A percentile compares a stretch with the other conserved stretches of the same genome.
Evolutionary conservation across 2,113 vertebrate species (phyloP).

Genomic region (Grammomys surdaster): DNA sequence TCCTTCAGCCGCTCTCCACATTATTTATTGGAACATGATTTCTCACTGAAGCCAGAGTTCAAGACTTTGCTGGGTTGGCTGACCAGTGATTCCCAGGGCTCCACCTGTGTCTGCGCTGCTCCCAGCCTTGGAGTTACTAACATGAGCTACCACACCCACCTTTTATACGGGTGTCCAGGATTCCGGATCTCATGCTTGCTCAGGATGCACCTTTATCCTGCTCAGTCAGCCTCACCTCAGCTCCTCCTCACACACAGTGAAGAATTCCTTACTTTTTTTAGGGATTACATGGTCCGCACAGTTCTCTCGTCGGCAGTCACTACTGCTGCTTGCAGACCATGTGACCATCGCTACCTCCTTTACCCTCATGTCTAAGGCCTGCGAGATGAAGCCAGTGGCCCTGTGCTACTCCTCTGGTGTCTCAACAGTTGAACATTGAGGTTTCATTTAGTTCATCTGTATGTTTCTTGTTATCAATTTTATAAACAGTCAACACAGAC

Average conservation of each 20-base stretch:
- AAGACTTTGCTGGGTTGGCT: background rate
- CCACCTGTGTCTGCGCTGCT: background rate
- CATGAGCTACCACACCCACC: background rate
- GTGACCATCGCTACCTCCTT: background rate
- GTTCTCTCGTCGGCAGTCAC: background rate
- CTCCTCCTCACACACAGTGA: background rate
- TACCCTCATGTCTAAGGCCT: background rate
- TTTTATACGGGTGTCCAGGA: background rate
- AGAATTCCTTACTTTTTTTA: background rate
- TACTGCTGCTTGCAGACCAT: background rate
- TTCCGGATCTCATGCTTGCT: background rate
- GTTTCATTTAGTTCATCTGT: conserved; percentile 10
- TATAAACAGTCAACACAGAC: background rate
- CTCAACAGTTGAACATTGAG: background rate
- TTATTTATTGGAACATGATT: background rate
- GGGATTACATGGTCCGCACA: background rate
- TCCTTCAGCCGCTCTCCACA: background rate
- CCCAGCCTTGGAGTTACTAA: background rate
- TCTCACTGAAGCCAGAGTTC: background rate
- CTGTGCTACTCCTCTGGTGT: rapidly evolving
- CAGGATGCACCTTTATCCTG: too few species aligned
- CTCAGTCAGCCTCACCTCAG: background rate
- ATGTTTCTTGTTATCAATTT: background rate
- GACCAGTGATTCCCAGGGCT: background rate
- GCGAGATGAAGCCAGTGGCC: background rate